Evolutionary conservation across 2,797 vertebrate species (phyloP), one percentile per base, ranked within the genome.

Genomic region (Sciurus vulgaris): DNA sequence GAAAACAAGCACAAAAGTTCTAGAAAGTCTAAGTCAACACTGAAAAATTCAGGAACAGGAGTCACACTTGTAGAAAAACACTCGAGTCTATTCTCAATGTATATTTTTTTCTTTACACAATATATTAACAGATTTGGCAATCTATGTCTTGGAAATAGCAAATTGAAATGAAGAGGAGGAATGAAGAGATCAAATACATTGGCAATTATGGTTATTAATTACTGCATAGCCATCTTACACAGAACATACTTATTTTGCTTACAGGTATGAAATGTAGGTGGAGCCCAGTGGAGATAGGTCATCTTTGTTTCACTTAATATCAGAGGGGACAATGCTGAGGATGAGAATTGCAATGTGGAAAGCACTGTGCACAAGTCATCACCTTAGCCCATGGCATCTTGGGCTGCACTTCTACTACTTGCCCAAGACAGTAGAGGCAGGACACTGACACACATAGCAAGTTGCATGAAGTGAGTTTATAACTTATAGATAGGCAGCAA

Each of bases 21-120:
- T 79, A 93, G 76, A 79, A 89, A 91, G 59, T 82, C 30, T 59
- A 67, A 92, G 35, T 74, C 44, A 67, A 35, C 38, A 78, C n/a
- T 59, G 30, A 86, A 67, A 83, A 77, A n/a, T 89, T 51, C 79
- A 87, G 47, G 35, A 73, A 44, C 44, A 47, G 59, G 81, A 84
- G 15, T 74, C 30, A 74, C 0, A 28, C 41, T 93, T 18, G 8
- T 20, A 49, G 33, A 77, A 61, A 38, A 54, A 15, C 7, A 33
- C 4, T 69, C 11, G 41, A 20, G 13, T 41, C 22, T n/a, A 3
- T 17, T 87, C 7, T 76, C 56, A 47, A 26, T 30, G 20, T 49
- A 30, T 93, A 38, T 89, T 77, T 65, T 24, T 5, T 1, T 92
- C 38, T 47, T 63, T 13, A 51, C 13, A 26, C 35, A 74, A 89